Evolutionary conservation across 2,797 vertebrate species (phyloP), one percentile per base, ranked within the genome.

Genomic region (Sebastes taczanowskii): DNA sequence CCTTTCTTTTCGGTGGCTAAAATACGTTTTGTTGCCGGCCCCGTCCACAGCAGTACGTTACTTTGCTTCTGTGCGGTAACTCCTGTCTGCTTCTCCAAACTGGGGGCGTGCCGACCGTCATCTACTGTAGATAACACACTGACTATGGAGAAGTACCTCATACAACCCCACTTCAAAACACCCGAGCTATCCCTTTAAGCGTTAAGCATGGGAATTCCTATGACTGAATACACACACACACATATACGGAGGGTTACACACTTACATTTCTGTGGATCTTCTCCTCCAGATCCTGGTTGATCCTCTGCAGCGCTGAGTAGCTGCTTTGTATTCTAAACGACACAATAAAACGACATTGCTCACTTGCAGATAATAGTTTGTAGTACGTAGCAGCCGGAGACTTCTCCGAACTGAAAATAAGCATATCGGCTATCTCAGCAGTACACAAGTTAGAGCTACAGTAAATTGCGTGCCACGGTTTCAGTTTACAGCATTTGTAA

Each of bases 241-340:
- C 23, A 72, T 63, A 69, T n/a, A 64, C 13, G 46, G 46, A 58
- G 4, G 27, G 11, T 49, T 23, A 62, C 34, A 82, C 58, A 95
- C 97, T 98, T 92, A 99, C 98, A 95, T 98, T 97, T 93, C 97
- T 95, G 90, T 98, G 97, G 85, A 99, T 97, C 94, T 98, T 99
- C 71, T 99, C 97, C 93, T 99, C 98, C 92, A 99, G 96, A 87
- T 99, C 98, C 90, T 98, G 98, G 95, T 99, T 99, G 96, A 99
- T 97, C 93, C 97, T 96, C 95, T 99, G 98, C 94, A 99, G 95
- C 4, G 97, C 96, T 78, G 98, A 95, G 94, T 99, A 99, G 95
- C 98, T 97, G 95, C 96, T 99, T 93, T 99, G 98, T 94, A 99
- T 99, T 96, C 98, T 99, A 71, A 82, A 91, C 46, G 20, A 87